These are phyloP conservation scores for Syrmaticus mikado DNA, from an alignment of 2,113 vertebrate species.

Conservation along the genomic window DNA sequence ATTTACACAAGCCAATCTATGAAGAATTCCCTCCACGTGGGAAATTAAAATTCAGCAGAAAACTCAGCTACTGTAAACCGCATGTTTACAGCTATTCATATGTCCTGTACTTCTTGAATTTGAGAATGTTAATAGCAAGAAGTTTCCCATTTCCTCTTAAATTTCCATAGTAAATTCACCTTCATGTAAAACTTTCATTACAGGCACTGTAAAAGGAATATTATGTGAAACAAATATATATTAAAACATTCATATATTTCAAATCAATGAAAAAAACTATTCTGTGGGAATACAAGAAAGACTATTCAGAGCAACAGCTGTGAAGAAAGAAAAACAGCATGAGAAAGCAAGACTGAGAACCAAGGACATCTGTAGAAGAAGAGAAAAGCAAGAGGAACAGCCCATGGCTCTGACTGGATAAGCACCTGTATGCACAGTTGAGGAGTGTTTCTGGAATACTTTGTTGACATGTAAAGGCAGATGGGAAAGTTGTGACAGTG, in stretches of 20 bases:
- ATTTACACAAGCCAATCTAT: background rate
- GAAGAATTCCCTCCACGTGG: background rate
- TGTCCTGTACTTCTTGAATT: background rate
- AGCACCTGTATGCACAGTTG: too few species aligned
- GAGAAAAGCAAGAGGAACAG: too few species aligned
- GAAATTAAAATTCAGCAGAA: background rate
- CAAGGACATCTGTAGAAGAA: too few species aligned
- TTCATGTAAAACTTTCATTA: background rate
- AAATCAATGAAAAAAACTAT: background rate
- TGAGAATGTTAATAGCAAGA: background rate
- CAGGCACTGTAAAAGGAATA: background rate
- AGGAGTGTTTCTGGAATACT: too few species aligned
- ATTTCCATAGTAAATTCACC: background rate
- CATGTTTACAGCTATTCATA: background rate
- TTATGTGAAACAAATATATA: background rate
- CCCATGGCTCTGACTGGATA: too few species aligned
- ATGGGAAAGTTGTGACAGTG: too few species aligned
- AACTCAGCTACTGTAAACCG: background rate
- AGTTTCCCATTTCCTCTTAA: background rate
- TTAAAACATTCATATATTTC: background rate
- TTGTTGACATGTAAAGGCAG: too few species aligned
- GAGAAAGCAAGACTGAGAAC: too few species aligned
- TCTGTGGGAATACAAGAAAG: too few species aligned
- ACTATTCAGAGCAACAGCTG: too few species aligned
- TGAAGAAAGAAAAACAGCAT: too few species aligned